Evolutionary conservation across 2,888 invertebrate genomes (phyloP), one percentile per base, ranked within the genome.

Genomic region (Callyntrura sp.): DNA sequence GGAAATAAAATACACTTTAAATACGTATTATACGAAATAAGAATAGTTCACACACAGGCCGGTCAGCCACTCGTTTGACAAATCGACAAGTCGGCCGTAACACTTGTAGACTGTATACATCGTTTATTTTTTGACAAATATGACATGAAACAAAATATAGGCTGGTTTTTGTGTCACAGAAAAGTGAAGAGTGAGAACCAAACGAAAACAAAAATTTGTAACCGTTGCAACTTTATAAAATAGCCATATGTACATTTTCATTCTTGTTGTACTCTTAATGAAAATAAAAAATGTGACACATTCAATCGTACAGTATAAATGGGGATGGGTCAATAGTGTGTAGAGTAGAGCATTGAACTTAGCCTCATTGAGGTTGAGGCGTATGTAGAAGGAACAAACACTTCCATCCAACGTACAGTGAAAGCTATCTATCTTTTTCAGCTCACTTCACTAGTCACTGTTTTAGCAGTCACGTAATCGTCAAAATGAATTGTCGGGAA

Each of bases 321-420:
- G 60, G 20, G 70, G 70, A n/a, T 84, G 28, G 83, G 83, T 68
- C 83, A 83, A 48, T 83, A 28, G 62, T 12, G 68, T 68, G 48
- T 25, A 48, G 51, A 35, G 35, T 2, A 65, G 83, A 68, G 51
- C 73, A 84, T 51, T 70, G 73, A 84, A 84, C 55, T 70, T 68
- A 62, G 48, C 48, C 11, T 23, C 23, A 23, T 25, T 25, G 23
- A 2, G 35, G 6, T 25, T 25, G 23, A 2, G 35, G 6, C 35
- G 6, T 4, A 35, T 35, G 6, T 6, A 35, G 35, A 35, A 35
- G 14, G 23, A 65, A 70, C 35, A 17, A 70, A 43, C 35, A 35
- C 70, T 62, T 62, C 17, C 57, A 57, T 62, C 17, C 57, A 57
- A 57, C 17, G 3, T 51, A 14, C 51, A 5, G 1, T 14, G 51